Percentiles rank a stretch among this genome's conserved stretches.
phyloP scores from a whole-genome alignment of 92 coral and sea anemone genomes.

The Siderastrea siderea region DNA sequence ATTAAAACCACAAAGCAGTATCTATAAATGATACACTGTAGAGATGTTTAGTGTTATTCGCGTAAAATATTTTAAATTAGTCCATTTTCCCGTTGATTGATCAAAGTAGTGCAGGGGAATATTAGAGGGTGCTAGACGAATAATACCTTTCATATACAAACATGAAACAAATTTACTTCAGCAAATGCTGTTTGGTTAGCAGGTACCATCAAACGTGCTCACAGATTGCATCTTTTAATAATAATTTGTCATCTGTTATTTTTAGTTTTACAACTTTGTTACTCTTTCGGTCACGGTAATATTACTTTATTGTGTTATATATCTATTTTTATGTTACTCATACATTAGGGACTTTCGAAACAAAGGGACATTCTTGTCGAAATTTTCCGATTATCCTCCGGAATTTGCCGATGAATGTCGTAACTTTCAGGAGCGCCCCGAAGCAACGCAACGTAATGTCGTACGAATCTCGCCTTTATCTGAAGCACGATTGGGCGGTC shows the following conservation, averaged over 20 bases:
- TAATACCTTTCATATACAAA: too few species aligned
- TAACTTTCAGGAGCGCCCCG: conserved; percentile 20
- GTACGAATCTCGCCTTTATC: background rate
- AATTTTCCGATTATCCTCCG: conserved; percentile 1
- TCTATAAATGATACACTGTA: background rate
- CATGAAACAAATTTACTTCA: too few species aligned
- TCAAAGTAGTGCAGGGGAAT: too few species aligned
- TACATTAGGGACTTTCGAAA: background rate
- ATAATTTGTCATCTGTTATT: too few species aligned
- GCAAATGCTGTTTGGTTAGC: too few species aligned
- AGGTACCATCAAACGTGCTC: too few species aligned
- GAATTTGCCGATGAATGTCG: conserved; percentile 15
- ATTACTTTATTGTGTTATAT: background rate
- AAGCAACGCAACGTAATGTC: background rate
- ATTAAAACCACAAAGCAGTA: background rate
- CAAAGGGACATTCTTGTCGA: background rate
- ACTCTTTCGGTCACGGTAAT: too few species aligned
- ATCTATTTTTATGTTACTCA: background rate
- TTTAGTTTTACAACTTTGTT: too few species aligned
- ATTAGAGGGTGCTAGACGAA: too few species aligned
- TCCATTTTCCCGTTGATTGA: background rate
- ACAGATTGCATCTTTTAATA: too few species aligned
- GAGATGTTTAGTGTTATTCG: background rate
- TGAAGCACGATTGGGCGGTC: background rate
- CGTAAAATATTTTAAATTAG: background rate